These are phyloP conservation scores for Ophioninae sp. DNA, from an alignment of 2,888 invertebrate genomes.

Conservation along the genomic window DNA sequence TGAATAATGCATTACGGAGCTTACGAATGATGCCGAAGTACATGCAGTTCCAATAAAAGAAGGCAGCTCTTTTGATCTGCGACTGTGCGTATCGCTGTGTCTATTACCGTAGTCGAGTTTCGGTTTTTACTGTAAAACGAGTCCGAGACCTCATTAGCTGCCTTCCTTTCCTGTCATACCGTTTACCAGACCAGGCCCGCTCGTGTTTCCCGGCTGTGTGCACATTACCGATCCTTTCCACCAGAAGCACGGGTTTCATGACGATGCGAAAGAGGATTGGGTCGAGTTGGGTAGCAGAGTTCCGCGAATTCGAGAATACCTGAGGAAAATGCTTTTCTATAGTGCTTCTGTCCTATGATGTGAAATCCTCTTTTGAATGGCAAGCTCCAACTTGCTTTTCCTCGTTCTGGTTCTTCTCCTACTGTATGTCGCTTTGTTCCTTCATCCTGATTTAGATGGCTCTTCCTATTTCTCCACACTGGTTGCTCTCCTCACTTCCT, in stretches of 20 bases:
- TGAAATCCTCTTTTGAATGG: slow-evolving; percentile 33
- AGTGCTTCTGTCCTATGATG: slow-evolving; percentile 26
- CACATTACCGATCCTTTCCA: slow-evolving; percentile 10
- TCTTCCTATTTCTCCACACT: background rate
- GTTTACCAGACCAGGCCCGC: slow-evolving; percentile 45
- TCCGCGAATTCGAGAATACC: slow-evolving; percentile 34
- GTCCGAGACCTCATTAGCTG: slow-evolving; percentile 63
- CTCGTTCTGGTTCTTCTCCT: background rate
- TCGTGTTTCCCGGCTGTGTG: slow-evolving; percentile 32
- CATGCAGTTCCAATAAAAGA: slow-evolving; percentile 3
- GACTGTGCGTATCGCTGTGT: slow-evolving; percentile 8
- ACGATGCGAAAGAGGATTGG: slow-evolving; percentile 7
- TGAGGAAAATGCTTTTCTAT: slow-evolving; percentile 44
- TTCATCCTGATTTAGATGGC: background rate
- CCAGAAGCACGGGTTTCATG: background rate
- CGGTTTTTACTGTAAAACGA: slow-evolving; percentile 45
- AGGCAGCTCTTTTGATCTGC: slow-evolving; percentile 15
- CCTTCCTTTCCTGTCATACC: slow-evolving; percentile 47
- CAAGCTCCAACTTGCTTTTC: background rate
- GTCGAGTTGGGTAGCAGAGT: slow-evolving; percentile 13
- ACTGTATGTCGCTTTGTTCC: background rate
- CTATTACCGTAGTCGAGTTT: slow-evolving; percentile 16
- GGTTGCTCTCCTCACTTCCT: background rate
- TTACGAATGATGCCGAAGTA: background rate
- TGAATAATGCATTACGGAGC: background rate